Percentiles rank a stretch among this genome's conserved stretches.
phyloP scores from a whole-genome alignment of 2,113 vertebrate genomes.

The Muscicapa adusta region DNA sequence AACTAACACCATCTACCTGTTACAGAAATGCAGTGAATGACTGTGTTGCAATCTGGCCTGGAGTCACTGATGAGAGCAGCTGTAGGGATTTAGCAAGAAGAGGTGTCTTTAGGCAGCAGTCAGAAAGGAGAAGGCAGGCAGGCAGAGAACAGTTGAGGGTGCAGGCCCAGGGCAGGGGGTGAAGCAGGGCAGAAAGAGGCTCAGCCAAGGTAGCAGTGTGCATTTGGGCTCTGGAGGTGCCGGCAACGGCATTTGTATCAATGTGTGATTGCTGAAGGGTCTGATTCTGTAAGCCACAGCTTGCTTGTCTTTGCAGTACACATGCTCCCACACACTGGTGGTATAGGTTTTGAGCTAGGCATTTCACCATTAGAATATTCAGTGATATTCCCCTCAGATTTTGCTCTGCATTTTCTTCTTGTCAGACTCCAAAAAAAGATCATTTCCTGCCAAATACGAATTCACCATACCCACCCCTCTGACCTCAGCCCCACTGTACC shows the following conservation, averaged over 20 bases:
- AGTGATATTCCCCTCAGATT: background rate
- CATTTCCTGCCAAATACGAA: background rate
- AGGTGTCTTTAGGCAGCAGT: background rate
- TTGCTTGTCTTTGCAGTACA: background rate
- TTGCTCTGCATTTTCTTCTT: background rate
- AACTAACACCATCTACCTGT: background rate
- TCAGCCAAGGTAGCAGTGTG: accelerated
- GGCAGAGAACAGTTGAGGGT: background rate
- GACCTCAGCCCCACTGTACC: background rate
- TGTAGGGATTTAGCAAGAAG: background rate
- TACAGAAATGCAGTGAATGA: background rate
- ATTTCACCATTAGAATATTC: background rate
- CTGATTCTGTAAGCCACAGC: background rate
- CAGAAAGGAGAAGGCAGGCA: background rate
- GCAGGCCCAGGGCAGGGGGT: background rate
- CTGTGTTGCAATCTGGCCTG: accelerated
- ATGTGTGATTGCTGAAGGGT: background rate
- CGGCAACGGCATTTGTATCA: background rate
- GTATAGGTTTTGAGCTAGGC: background rate
- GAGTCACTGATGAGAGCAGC: background rate
- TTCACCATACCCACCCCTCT: background rate
- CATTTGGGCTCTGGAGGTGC: background rate
- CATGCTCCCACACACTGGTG: background rate
- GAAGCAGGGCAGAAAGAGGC: background rate
- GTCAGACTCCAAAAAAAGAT: background rate